A percentile compares a stretch with the other conserved stretches of the same genome.
Evolutionary conservation across 2,113 vertebrate species (phyloP).

Genomic region (Peromyscus leucopus): DNA sequence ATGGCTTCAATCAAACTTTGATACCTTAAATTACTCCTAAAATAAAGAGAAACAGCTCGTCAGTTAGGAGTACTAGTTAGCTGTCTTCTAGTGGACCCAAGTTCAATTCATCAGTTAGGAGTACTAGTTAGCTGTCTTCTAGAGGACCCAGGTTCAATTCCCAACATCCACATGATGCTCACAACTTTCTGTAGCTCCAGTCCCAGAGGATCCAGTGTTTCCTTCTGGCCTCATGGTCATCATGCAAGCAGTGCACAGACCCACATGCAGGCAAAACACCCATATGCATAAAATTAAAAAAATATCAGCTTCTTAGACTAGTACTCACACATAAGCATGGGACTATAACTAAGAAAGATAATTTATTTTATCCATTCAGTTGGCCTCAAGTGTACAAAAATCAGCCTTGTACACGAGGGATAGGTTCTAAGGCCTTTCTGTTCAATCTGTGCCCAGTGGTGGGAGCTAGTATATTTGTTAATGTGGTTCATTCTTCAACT

Average conservation of each 20-base stretch:
- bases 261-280: not conserved
- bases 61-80: not conserved
- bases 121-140: not conserved
- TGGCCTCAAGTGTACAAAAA: not conserved
- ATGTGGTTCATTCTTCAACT: not conserved
- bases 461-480: not conserved
- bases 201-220: not conserved
- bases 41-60: not conserved
- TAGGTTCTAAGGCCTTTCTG: not conserved
- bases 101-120: not conserved
- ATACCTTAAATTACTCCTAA: not conserved
- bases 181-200: not conserved
- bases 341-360: not conserved
- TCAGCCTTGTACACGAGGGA: not conserved
- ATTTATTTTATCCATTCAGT: not conserved
- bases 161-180: not conserved
- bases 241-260: too few species aligned
- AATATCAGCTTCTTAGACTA: not conserved
- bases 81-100: not conserved
- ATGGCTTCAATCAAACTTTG: conserved; percentile 12
- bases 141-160: not conserved
- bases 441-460: not conserved
- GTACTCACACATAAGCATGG: not conserved
- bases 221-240: not conserved
- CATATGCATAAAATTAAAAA: not conserved